Evolutionary conservation across 2,113 vertebrate genomes (phyloP), one percentile per base, ranked within the genome.

Genomic region (Tupaia tana): DNA sequence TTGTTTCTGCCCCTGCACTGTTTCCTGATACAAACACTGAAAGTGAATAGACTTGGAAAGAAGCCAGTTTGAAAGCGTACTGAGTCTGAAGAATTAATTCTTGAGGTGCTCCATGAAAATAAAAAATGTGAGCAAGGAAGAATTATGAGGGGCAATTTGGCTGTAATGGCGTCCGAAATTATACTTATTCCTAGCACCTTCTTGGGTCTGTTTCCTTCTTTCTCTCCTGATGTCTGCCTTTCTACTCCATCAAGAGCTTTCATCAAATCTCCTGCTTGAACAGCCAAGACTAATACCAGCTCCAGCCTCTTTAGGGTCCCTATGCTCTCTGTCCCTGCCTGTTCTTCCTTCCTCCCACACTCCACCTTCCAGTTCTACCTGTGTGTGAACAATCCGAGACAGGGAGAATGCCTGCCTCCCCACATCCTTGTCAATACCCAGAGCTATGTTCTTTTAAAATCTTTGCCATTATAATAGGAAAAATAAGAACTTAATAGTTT

Each of bases 401-500:
- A 75, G 61, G 19, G 56, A 59, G 69, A 61, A 10, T 6, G 27
- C 19, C 4, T 56, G n/a, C 66, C 82, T 70, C 4, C 58, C 29
- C 54, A 73, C 34, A 73, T 31, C 56, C 31, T 85, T 29, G 31
- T 20, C 81, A 70, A 69, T 34, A 64, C 16, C 69, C 43, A 73
- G 34, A 14, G 74, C 34, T 52, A 1, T 58, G 16, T 83, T 77
- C 56, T 78, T 89, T 82, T 27, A 52, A 93, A 89, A 43, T 31
- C 34, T 64, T 93, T 92, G n/a, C 34, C 24, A 80, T 79, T 77
- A 52, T 56, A 56, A 71, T 22, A 66, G 31, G 18, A 71, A 66
- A 96, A 90, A 82, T 67, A 16, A 92, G 93, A 89, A 77, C 81
- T 52, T 86, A 43, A 43, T 43, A 43, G 43, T 43, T 43, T 43